Base-by-base conservation (phyloP, 2,797 vertebrate species). In the Alcedo atthis region DNA sequence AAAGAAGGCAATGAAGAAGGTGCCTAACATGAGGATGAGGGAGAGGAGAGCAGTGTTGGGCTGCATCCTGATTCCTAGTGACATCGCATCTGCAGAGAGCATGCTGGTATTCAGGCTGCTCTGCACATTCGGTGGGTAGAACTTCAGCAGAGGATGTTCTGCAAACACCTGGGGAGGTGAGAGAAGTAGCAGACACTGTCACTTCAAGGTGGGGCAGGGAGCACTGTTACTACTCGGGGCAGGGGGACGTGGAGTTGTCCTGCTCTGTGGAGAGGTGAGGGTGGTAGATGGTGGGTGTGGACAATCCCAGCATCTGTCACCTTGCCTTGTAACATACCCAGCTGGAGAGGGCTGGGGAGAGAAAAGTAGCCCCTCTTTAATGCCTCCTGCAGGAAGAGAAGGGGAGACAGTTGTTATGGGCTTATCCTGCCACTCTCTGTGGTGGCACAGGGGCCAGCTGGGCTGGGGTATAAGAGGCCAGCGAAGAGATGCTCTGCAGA, bases 1-100 rank as follows among this genome's bases (percentile, higher is more conserved):
- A 93, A 99, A 99, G 97, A 99, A 99, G 70, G 99, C 99, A 15
- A 99, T 98, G 91, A 99, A 99, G 97, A 99, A 99, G n/a, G 99
- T 99, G 40, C 99, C 99, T 1, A 99, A 97, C 99, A 99, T 99
- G 87, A 99, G 98, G 84, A 99, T 98, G 82, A 99, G 97, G 81
- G 99, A 99, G 45, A 99, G 97, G 33, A 99, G 98, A 46, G 99
- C 99, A 0, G 99, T 99, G 97, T 99, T 99, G 94, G 99, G 99
- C 97, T 99, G 99, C 97, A 98, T 99, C 78, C 94, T 92, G 17
- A 96, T 95, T 74, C 96, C 93, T 2, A 91, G 76, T 5, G 81
- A 95, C 94, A 90, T 89, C 0, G 93, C 84, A 4, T 97, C 97
- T 0, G 96, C 55, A 15, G 97, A 90, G 45, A 94, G 87, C 61